These are phyloP conservation scores for Herpetotheres cachinnans DNA, from an alignment of 2,113 vertebrate genomes.

Conservation along the genomic window DNA sequence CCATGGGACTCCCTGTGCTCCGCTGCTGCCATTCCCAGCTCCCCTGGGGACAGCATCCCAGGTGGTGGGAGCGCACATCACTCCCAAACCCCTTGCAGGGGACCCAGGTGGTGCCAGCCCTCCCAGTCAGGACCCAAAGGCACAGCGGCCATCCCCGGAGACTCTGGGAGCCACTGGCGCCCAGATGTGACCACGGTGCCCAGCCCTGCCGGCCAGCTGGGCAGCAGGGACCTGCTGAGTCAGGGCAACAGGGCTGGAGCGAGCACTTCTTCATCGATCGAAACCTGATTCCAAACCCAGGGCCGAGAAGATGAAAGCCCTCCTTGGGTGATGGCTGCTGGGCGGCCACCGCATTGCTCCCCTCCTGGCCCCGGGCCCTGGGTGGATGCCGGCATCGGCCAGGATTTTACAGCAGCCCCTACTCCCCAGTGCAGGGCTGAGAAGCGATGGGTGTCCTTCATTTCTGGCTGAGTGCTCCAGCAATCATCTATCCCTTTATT, in stretches of 20 bases:
- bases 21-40: fast-evolving
- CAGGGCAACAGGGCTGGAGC: not conserved
- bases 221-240: conserved; percentile 23
- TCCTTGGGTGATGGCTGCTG: not conserved
- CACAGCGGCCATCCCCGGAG: fast-evolving
- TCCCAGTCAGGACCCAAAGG: not conserved
- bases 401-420: not conserved
- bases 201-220: not conserved
- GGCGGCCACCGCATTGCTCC: not conserved
- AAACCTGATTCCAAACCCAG: not conserved
- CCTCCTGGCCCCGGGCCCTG: not conserved
- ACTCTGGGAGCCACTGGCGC: not conserved
- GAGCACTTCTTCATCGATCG: not conserved
- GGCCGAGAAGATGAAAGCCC: not conserved
- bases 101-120: not conserved
- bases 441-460: not conserved
- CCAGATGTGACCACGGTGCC: fast-evolving
- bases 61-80: fast-evolving
- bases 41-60: fast-evolving
- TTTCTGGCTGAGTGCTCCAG: not conserved
- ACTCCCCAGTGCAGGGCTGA: not conserved
- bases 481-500: not conserved
- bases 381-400: fast-evolving
- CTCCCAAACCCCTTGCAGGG: not conserved
- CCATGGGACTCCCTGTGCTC: not conserved